Evolutionary conservation across 2,797 vertebrate genomes (phyloP), one percentile per base, ranked within the genome.

Genomic region (Calcarius lapponicus): DNA sequence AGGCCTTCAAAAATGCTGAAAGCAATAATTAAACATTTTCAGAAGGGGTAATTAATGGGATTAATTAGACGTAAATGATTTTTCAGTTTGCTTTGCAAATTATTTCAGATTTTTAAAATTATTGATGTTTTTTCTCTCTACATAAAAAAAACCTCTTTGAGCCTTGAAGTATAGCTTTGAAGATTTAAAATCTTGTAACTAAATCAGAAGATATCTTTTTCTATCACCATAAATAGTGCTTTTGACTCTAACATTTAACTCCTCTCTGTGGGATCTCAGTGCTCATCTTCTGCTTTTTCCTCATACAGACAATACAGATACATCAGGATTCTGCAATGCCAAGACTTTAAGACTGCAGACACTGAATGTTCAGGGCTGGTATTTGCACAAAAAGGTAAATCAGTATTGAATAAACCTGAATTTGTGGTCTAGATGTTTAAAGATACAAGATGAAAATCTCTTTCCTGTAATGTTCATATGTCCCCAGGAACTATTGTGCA

Each of bases 1-100:
- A 89, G 79, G 54, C 80, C 89, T 96, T 96, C 0, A 94, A 84
- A 93, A 95, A 95, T 67, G 76, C 72, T 94, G 67, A 90, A 78
- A 90, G 75, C 65, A 94, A 73, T 90, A 93, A 93, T 95, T 48
- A 90, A 93, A 84, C 76, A 90, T 89, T 80, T 86, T 51, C 70
- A 93, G 40, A 88, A 40, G 17, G 32, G 42, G 42, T 69, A 57
- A 25, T 58, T 17, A 58, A 20, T 60, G 26, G 36, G 36, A 20
- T 90, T 95, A 92, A 94, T 91, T 95, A 88, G 36, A 64, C 53
- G 29, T 53, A 84, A 92, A 82, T 86, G 9, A 71, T 67, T 85
- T 93, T 80, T 83, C 22, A 75, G 47, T 92, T 96, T 32, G 62
- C 34, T 75, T 60, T 92, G 84, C 48, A 95, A 80, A 96, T 90